Percentiles rank a stretch among this genome's conserved stretches.
These are phyloP conservation scores for Sinocyclocheilus anshuiensis DNA, from an alignment of 2,113 vertebrate genomes.

Conservation along the genomic window DNA sequence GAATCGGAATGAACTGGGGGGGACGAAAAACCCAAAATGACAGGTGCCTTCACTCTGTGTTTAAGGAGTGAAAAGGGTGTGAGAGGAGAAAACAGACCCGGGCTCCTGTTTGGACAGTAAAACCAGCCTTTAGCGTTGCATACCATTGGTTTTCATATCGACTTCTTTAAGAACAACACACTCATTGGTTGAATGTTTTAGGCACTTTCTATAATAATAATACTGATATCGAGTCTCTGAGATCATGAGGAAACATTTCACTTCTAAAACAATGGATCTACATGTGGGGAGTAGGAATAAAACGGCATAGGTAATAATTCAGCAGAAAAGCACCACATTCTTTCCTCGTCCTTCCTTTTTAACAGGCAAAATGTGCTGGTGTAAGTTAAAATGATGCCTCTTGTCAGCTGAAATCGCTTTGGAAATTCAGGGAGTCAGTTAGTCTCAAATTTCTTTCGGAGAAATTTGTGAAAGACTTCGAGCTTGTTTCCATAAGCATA, in stretches of 20 bases:
- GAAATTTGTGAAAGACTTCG: not conserved
- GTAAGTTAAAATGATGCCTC: slow-evolving; percentile 39
- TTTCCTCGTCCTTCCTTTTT: not conserved
- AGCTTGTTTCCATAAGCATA: not conserved
- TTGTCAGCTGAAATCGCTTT: slow-evolving; percentile 9
- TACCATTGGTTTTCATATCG: slow-evolving; percentile 42
- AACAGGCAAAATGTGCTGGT: slow-evolving; percentile 50
- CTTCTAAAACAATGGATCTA: not conserved
- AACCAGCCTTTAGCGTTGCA: slow-evolving; percentile 47
- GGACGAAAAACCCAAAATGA: not conserved
- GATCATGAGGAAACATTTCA: slow-evolving; percentile 25
- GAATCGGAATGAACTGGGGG: not conserved
- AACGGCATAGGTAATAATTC: not conserved
- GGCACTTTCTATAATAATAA: slow-evolving; percentile 59
- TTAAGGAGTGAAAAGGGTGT: not conserved
- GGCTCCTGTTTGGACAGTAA: slow-evolving; percentile 38
- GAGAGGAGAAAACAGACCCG: slow-evolving; percentile 19
- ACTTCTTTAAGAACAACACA: slow-evolving; percentile 50
- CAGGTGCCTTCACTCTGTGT: slow-evolving; percentile 6
- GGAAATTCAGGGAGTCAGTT: slow-evolving; percentile 15
- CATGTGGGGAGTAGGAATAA: slow-evolving; percentile 13
- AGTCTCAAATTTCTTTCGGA: slow-evolving; percentile 6
- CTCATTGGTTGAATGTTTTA: slow-evolving; percentile 52
- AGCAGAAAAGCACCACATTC: slow-evolving; percentile 51
- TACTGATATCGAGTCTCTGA: slow-evolving; percentile 53